These are phyloP conservation scores for Phalera bucephala DNA, from an alignment of 2,888 invertebrate species.

Conservation along the genomic window DNA sequence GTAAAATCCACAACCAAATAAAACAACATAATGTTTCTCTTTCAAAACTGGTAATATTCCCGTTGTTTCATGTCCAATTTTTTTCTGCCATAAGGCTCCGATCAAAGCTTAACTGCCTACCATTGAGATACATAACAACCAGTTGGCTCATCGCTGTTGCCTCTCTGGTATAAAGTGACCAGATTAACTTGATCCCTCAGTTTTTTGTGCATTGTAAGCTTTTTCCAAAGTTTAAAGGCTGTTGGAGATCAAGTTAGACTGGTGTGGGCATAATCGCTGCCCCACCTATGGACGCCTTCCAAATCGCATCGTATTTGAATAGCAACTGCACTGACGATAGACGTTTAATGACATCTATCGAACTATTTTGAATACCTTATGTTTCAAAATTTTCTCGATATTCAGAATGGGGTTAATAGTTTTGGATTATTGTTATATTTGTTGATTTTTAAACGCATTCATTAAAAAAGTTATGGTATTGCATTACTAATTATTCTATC, in stretches of 20 bases:
- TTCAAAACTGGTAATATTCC: conserved; percentile 29
- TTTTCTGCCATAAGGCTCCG: conserved; percentile 53
- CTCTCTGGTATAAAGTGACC: conserved; percentile 58
- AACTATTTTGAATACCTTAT: conserved; percentile 36
- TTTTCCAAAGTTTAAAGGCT: conserved; percentile 28
- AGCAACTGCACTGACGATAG: conserved; percentile 59
- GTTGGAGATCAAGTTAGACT: conserved; percentile 43
- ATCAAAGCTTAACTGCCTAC: conserved; percentile 65
- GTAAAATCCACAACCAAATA: too few relatives aligned
- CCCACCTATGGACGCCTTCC: conserved; percentile 65
- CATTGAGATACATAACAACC: conserved; percentile 65
- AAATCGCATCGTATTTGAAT: conserved; percentile 75
- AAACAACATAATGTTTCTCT: too few relatives aligned
- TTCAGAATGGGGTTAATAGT: too few relatives aligned
- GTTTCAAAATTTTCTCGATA: too few relatives aligned
- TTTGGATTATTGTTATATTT: too few relatives aligned
- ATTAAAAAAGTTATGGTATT: too few relatives aligned
- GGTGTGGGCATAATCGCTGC: conserved; percentile 51
- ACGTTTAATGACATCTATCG: conserved; percentile 60
- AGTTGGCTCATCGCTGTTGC: conserved; percentile 68
- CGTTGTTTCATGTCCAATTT: conserved; percentile 50
- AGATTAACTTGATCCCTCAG: conserved; percentile 40
- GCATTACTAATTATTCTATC: too few relatives aligned
- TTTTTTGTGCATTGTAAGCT: conserved; percentile 22
- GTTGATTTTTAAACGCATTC: too few relatives aligned